These are phyloP conservation scores for Clarias pachynema DNA, from an alignment of 2,797 vertebrate genomes.

Conservation along the genomic window DNA sequence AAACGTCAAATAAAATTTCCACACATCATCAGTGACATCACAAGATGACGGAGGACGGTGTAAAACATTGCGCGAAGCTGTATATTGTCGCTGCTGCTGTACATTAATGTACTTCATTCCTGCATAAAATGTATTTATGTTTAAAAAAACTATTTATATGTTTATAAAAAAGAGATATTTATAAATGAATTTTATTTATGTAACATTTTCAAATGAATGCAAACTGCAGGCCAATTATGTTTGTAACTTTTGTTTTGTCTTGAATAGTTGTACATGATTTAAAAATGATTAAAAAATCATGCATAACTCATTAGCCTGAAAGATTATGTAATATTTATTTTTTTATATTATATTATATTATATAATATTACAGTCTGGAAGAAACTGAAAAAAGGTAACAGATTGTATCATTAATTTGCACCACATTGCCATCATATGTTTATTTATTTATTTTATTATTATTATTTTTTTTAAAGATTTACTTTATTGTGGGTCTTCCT, in stretches of 20 bases:
- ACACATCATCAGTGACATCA: constrained; percentile 70
- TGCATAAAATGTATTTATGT: constrained; percentile 99
- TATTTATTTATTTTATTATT: too few relatives aligned
- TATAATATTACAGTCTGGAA: background rate
- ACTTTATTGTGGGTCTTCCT: too few relatives aligned
- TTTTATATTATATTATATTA: background rate
- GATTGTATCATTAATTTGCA: background rate
- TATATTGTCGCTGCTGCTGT: constrained; percentile 93
- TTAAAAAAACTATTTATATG: constrained; percentile 99
- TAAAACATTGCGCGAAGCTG: constrained; percentile 80
- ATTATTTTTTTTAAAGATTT: background rate
- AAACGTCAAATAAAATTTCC: constrained; percentile 47
- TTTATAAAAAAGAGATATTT: constrained; percentile 99
- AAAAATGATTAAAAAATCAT: constrained; percentile 76
- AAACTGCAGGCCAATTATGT: constrained; percentile 88
- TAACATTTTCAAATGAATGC: constrained; percentile 92
- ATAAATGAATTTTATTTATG: constrained; percentile 99
- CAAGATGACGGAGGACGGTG: constrained; percentile 80
- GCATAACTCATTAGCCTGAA: constrained; percentile 62
- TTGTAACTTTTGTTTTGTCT: constrained; percentile 90
- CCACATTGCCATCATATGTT: background rate
- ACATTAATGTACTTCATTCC: constrained; percentile 91
- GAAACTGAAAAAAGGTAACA: background rate
- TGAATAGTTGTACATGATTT: constrained; percentile 88
- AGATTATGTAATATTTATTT: background rate